Base-by-base conservation (phyloP, 2,888 invertebrate species). In the Pedicia rivosa region DNA sequence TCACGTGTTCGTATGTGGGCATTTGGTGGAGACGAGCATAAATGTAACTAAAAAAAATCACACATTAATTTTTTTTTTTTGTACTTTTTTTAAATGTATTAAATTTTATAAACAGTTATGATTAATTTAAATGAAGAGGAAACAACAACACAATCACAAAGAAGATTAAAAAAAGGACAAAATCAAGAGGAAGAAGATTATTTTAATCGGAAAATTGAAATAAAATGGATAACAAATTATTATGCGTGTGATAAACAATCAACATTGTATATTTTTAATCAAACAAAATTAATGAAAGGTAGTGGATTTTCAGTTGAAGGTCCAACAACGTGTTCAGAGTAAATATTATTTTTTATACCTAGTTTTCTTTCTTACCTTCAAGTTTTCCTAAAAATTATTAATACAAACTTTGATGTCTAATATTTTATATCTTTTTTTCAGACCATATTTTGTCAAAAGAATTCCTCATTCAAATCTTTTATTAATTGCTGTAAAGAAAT, bases 401-500 rank as follows among this genome's bases (percentile, higher is more conserved):
- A 8, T 32, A 22, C 6, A 30, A 26, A 27, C 5, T 22, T 37
- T 13, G n/a, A 9, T 24, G 15, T 36, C 12, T 35, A 26, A 32
- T 28, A 28, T 20, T 20, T 14, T 28, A 19, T 17, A 15, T 40
- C 22, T 37, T 28, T 15, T 27, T 53, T 57, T 42, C 44, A 65
- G 72, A 37, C 70, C 71, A 3, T 83, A 77, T 54, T 76, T 73
- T 57, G 71, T 81, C 2, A 71, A 79, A 44, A 68, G 74, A 50
- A 73, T 88, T 25, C 72, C 75, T 1, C 70, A 78, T 49, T 83
- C 83, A 15, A 88, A 88, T 62, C 62, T 88, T 40, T 52, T 87
- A 22, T 59, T 88, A 43, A 68, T 87, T 32, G 78, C 82, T 10
- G 72, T 86, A 4, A 69, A 81, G 49, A 64, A 65, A 1, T 52